Evolutionary conservation across 2,113 vertebrate species (phyloP), one percentile per base, ranked within the genome.

Genomic region (Orientallactaga bullata): DNA sequence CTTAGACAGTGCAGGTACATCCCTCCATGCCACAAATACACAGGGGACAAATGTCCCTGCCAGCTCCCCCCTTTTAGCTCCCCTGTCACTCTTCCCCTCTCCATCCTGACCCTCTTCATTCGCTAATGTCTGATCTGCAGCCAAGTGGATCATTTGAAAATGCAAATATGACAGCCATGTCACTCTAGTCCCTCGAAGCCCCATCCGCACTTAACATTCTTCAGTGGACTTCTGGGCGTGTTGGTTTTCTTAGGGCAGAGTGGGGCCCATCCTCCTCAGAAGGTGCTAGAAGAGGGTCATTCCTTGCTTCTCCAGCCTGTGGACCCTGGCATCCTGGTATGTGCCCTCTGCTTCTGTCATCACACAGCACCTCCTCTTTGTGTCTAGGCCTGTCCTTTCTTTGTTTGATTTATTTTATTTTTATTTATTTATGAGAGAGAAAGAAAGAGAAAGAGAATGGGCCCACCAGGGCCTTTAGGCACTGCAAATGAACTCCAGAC

Each of bases 51-150:
- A 39, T 30, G 12, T 12, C 55, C 15, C 2, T 0, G 9, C 37
- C 7, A 5, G 26, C 3, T 0, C 51, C 39, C 16, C 61, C 47
- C 68, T 10, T 28, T 51, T 8, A 0, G 63, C 32, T 21, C 20
- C 47, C 21, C 55, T 7, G 0, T 10, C 8, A 16, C n/a, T 0
- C 3, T 20, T 3, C n/a, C 42, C 20, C 3, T 0, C 18, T 24
- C 55, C 24, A 2, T 20, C 42, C 68, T 60, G 24, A 77, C 68
- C 17, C 21, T 28, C 81, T 32, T 21, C 2, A 2, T 12, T 16
- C 0, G 0, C 0, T 11, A 24, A 2, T 4, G 1, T 69, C 60
- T 63, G 1, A 80, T 60, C 28, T 68, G 73, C 47, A 79, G 7
- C 39, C 24, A 2, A 63, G 63, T 4, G 28, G n/a, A 2, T n/a